These are phyloP conservation scores for Remorina albescens DNA, from an alignment of 2,797 vertebrate species.

Conservation along the genomic window DNA sequence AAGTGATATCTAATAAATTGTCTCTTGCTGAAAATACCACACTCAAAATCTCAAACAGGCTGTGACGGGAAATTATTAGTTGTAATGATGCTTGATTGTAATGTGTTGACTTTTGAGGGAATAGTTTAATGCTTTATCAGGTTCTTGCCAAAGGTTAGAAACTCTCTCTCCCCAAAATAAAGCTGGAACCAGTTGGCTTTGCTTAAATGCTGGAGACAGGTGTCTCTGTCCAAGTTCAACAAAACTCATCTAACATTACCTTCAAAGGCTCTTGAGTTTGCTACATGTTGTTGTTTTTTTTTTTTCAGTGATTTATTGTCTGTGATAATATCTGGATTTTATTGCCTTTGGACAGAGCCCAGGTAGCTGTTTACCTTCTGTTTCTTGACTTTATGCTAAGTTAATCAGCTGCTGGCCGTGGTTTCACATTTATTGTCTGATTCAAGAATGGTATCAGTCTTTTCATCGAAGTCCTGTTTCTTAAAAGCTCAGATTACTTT, in stretches of 20 bases:
- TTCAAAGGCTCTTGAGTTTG: too few species aligned
- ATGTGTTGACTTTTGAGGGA: neutral
- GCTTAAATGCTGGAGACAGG: neutral
- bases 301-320: too few species aligned
- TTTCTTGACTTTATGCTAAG: slow-evolving; percentile 1
- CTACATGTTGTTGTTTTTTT: too few species aligned
- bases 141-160: too few species aligned
- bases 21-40: neutral
- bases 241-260: too few species aligned
- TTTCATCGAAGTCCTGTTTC: neutral
- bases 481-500: neutral
- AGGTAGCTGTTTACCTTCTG: neutral
- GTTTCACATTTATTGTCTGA: neutral
- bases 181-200: neutral
- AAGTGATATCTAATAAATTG: neutral
- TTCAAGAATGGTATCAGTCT: neutral
- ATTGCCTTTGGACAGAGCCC: neutral
- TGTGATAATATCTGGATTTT: neutral
- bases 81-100: neutral
- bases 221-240: neutral
- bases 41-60: neutral
- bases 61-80: neutral
- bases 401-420: neutral
- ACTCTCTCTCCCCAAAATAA: neutral
- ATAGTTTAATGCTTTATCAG: neutral